A percentile compares a stretch with the other conserved stretches of the same genome.
Evolutionary conservation across 1,140 invertebrate genomes (phyloP).

Genomic region (Wiebesia pumilae): DNA sequence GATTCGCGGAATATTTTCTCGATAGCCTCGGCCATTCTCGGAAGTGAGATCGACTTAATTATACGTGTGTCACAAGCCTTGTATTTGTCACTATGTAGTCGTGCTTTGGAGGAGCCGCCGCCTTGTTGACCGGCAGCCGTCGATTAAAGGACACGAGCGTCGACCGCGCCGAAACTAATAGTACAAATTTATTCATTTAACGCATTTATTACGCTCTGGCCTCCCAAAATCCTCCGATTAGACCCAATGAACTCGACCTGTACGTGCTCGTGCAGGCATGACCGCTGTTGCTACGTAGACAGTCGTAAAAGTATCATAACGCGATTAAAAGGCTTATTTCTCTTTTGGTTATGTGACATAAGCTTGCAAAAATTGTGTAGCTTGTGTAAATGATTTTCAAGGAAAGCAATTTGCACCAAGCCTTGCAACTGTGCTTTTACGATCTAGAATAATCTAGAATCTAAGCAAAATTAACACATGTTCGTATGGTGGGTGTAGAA

Average conservation of each 20-base stretch:
- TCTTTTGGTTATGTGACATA: neutral
- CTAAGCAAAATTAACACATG: no score
- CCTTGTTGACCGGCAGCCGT: constrained; percentile 24
- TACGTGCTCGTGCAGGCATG: no score
- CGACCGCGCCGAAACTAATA: constrained; percentile 55
- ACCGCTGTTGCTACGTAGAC: no score
- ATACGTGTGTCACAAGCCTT: constrained; percentile 59
- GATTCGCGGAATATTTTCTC: constrained; percentile 60
- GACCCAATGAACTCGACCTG: neutral
- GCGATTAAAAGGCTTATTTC: constrained; percentile 23
- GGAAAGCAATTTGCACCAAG: neutral
- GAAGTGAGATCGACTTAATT: constrained; percentile 64
- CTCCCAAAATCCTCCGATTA: neutral
- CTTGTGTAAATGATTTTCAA: constrained; percentile 32
- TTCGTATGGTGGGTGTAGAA: no score
- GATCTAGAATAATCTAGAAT: no score
- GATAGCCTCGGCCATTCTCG: constrained; percentile 59
- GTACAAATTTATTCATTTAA: constrained; percentile 63
- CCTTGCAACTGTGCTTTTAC: neutral
- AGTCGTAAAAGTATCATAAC: constrained; percentile 37
- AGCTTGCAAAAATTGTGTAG: constrained; percentile 19
- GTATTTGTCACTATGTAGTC: constrained; percentile 64
- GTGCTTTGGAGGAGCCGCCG: constrained; percentile 49
- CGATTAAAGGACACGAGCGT: constrained; percentile 60
- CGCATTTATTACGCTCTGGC: constrained; percentile 27